Conservation (phyloP, 2,888 invertebrate species). For the Phalangium opilio region DNA sequence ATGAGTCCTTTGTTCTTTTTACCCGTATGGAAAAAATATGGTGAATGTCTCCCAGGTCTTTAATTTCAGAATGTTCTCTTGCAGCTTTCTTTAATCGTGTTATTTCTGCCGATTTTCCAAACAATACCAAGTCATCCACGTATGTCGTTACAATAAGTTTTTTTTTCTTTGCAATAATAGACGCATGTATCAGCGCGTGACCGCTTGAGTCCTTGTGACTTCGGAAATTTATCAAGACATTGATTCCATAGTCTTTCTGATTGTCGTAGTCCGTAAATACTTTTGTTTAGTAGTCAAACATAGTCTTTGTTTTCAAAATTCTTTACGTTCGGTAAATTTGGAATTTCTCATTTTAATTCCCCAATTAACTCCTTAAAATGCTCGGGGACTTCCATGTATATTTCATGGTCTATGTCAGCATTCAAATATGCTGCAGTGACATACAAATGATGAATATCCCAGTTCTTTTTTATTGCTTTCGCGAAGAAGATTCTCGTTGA, state of each 20-base stretch:
- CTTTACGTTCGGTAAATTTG: too few relatives aligned
- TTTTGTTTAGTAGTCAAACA: constrained; percentile 4
- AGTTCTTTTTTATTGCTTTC: too few relatives aligned
- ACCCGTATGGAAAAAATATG: too few relatives aligned
- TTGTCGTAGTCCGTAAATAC: constrained; percentile 7
- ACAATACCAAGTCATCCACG: too few relatives aligned
- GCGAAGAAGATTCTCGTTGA: constrained; percentile 6
- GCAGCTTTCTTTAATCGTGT: too few relatives aligned
- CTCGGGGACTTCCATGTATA: constrained; percentile 7
- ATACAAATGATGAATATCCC: constrained; percentile 6
- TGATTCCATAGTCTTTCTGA: constrained; percentile 4
- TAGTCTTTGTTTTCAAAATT: neutral
- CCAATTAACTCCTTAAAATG: neutral
- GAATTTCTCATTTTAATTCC: too few relatives aligned
- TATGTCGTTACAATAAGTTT: constrained; percentile 1
- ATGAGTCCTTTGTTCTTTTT: too few relatives aligned
- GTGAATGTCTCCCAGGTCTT: too few relatives aligned
- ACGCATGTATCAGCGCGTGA: constrained; percentile 6
- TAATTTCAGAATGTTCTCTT: too few relatives aligned
- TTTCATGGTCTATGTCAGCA: constrained; percentile 6
- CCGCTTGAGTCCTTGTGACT: neutral
- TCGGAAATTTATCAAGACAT: constrained; percentile 2
- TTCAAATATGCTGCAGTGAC: constrained; percentile 10
- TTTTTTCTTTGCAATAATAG: neutral
- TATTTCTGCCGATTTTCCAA: too few relatives aligned